Evolutionary conservation across 2,797 vertebrate species (phyloP).

Genomic region (Petrocephalus schoutedeni): DNA sequence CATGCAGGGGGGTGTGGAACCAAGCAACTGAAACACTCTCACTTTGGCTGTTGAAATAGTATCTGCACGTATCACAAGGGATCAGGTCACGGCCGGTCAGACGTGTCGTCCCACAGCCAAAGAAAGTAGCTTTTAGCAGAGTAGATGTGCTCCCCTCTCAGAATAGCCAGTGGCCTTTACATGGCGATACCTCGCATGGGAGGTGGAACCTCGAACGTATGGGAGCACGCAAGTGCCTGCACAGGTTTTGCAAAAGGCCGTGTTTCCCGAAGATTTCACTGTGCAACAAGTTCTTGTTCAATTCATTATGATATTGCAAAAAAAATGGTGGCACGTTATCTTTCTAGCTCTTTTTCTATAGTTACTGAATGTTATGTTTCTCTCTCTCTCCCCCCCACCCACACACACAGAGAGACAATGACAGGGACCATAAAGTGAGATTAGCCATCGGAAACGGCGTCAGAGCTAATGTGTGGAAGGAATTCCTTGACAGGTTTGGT

Average conservation of each 20-base stretch:
- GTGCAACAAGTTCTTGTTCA: background rate
- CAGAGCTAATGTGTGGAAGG: constrained; percentile 76
- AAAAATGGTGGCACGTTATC: background rate
- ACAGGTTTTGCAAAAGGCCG: background rate
- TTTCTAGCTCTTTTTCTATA: background rate
- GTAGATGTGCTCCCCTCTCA: constrained; percentile 54
- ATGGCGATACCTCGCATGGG: constrained; percentile 44
- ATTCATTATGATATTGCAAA: background rate
- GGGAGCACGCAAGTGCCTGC: background rate
- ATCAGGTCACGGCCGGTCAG: constrained; percentile 47
- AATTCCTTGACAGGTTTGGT: constrained; percentile 75
- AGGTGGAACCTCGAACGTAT: constrained; percentile 34
- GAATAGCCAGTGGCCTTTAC: constrained; percentile 67
- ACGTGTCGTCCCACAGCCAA: constrained; percentile 39
- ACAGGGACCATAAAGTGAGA: constrained; percentile 73
- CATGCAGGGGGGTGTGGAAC: constrained; percentile 21
- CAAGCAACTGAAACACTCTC: constrained; percentile 38
- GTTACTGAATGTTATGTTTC: background rate
- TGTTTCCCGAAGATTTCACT: background rate
- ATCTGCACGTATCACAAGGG: constrained; percentile 54
- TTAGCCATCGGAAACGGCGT: constrained; percentile 77
- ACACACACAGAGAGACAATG: constrained; percentile 63
- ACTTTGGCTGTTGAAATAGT: constrained; percentile 58
- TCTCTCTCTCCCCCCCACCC: background rate
- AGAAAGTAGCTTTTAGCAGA: constrained; percentile 35